These are phyloP conservation scores for Andrena chrysosceles DNA, from an alignment of 2,888 invertebrate species.

Conservation along the genomic window DNA sequence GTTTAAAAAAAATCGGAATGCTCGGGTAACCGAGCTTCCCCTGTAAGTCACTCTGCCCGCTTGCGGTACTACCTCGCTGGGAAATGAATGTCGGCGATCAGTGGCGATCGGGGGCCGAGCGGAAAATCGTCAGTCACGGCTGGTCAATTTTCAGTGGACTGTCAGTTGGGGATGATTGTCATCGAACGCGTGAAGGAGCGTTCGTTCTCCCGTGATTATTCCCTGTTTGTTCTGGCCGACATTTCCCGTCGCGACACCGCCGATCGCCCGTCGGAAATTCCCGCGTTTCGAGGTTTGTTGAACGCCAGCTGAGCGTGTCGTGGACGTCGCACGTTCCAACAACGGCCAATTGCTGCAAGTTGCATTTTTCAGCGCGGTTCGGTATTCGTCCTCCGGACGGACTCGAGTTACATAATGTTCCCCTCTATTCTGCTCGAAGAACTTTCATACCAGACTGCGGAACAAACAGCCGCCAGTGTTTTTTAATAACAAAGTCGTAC, in stretches of 20 bases:
- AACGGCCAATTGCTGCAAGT: conserved; percentile 33
- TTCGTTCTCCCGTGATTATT: conserved; percentile 2
- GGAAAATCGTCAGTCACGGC: conserved; percentile 21
- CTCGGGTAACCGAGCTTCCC: no score
- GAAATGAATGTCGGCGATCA: background rate
- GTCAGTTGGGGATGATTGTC: conserved; percentile 10
- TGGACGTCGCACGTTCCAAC: conserved; percentile 20
- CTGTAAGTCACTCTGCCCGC: no score
- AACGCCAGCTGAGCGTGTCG: conserved; percentile 4
- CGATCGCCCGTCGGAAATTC: conserved; percentile 3
- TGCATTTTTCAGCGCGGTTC: conserved; percentile 23
- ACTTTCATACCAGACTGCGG: background rate
- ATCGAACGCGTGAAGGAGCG: background rate
- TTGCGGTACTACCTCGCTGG: background rate
- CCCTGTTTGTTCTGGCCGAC: conserved; percentile 7
- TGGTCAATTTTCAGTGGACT: conserved; percentile 1
- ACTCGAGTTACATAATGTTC: background rate
- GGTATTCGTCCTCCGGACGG: background rate
- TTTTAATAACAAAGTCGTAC: background rate
- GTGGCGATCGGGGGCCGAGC: background rate
- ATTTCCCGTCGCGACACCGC: background rate
- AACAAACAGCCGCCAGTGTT: conserved; percentile 8
- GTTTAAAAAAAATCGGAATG: no score
- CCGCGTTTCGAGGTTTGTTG: conserved; percentile 12
- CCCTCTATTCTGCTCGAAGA: conserved; percentile 2